These are phyloP conservation scores for Folsomia manolachei DNA, from an alignment of 2,888 invertebrate species.

Conservation along the genomic window DNA sequence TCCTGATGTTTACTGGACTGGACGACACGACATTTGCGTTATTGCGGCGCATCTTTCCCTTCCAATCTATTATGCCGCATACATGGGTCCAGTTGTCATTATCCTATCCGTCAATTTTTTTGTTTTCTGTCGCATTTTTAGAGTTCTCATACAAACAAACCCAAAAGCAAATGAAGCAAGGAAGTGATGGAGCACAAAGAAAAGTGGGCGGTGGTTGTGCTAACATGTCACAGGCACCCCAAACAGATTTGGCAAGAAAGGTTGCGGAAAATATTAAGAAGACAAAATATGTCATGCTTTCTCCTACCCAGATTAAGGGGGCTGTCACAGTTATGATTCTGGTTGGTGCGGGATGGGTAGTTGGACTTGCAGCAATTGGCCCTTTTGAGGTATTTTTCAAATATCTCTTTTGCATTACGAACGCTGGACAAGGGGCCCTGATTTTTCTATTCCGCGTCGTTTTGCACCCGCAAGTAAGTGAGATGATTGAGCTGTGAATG, in stretches of 20 bases:
- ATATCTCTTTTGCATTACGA: slow-evolving; percentile 45
- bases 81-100: slow-evolving; percentile 55
- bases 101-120: slow-evolving; percentile 55
- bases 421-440: slow-evolving; percentile 48
- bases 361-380: slow-evolving; percentile 49
- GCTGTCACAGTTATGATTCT: slow-evolving; percentile 44
- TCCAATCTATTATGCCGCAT: slow-evolving; percentile 54
- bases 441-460: slow-evolving; percentile 48
- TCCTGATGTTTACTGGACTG: slow-evolving; percentile 53
- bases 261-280: neutral
- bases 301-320: slow-evolving; percentile 48
- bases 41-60: slow-evolving; percentile 54
- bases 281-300: slow-evolving; percentile 30
- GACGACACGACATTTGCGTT: slow-evolving; percentile 54
- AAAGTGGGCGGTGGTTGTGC: too few relatives aligned
- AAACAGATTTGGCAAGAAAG: too few relatives aligned
- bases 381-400: slow-evolving; percentile 44
- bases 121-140: slow-evolving; percentile 55
- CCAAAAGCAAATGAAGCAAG: slow-evolving; percentile 24
- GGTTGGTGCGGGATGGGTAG: slow-evolving; percentile 48
- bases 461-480: slow-evolving; percentile 47
- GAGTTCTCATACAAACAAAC: slow-evolving; percentile 52
- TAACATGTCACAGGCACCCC: too few relatives aligned
- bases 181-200: neutral
- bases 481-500: too few relatives aligned